Base-by-base conservation (phyloP, 2,888 invertebrate genomes). In the Autographa gamma region DNA sequence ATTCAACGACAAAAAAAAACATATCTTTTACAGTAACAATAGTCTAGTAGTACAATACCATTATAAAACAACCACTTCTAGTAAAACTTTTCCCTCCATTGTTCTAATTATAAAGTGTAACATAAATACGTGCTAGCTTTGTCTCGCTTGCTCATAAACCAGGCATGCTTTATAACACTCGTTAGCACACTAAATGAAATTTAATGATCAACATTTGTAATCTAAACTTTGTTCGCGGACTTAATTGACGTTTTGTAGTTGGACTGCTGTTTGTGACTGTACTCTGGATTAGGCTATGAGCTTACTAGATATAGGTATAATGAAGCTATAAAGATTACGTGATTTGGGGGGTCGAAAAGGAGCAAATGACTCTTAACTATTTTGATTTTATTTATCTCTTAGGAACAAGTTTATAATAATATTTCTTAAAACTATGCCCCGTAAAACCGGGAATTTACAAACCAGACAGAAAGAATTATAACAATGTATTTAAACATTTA, bases 131-230 rank as follows among this genome's bases (percentile, higher is more conserved):
- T 19, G 32, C 52, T 65, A 52, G 58, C 82, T 84, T 84, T 84
- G 84, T 84, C 81, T 80, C 82, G 73, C 75, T 85, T 80, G 80
- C 72, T 86, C 86, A 89, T 90, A 88, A 88, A 85, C 79, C 79
- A 80, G 83, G 69, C 79, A 80, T 82, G 83, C 85, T 87, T 85
- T 85, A 84, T 83, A 80, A 71, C 80, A 86, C 86, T 90, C 88
- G 86, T 90, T 89, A 87, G 83, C 77, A 18, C 66, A 71, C 84
- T 89, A 88, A 90, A 90, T 89, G 87, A 86, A 88, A 89, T 89
- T 88, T 89, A 88, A 89, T 86, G 84, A 73, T 73, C 74, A 83
- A 82, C 80, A 83, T 88, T 86, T 85, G 77, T 69, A 79, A 77
- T 69, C 68, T 74, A 74, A 76, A 80, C 70, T 82, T 83, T 71